These are phyloP conservation scores for Iguana delicatissima DNA, from an alignment of 2,797 vertebrate species.

Conservation along the genomic window DNA sequence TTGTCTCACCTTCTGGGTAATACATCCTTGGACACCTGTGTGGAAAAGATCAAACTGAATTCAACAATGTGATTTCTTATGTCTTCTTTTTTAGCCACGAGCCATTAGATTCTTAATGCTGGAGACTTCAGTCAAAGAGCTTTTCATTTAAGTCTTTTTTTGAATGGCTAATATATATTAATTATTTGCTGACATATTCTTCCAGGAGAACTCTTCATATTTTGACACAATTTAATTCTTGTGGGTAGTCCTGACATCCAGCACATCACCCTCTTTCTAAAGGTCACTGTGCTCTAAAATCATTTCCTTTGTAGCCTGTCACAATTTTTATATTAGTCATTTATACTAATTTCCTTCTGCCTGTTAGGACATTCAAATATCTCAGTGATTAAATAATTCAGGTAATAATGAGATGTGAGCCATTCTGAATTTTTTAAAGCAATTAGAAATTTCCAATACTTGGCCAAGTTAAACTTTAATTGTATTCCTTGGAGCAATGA, in stretches of 20 bases:
- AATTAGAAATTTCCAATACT: conserved; percentile 50
- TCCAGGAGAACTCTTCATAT: conserved; percentile 6
- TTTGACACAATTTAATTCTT: conserved; percentile 38
- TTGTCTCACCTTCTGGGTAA: conserved; percentile 48
- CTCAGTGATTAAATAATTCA: conserved; percentile 62
- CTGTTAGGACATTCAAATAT: conserved; percentile 21
- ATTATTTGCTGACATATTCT: neutral
- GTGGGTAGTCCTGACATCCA: neutral
- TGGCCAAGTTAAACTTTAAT: conserved; percentile 43
- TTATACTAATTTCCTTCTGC: conserved; percentile 38
- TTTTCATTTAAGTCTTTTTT: conserved; percentile 18
- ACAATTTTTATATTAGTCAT: conserved; percentile 20
- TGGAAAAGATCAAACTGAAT: conserved; percentile 31
- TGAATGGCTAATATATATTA: conserved; percentile 17
- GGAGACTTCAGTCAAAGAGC: neutral
- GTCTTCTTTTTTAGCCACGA: neutral
- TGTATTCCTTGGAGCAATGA: conserved; percentile 1
- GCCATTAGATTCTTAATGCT: neutral
- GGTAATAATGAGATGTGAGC: conserved; percentile 41
- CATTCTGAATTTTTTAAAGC: conserved; percentile 43
- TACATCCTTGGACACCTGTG: neutral
- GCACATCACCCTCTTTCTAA: conserved; percentile 31
- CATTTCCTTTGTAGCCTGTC: neutral
- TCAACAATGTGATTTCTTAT: conserved; percentile 24
- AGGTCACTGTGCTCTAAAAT: conserved; percentile 18